Conservation (phyloP, 2,888 invertebrate genomes). For the Caenorhabditis wallacei region DNA sequence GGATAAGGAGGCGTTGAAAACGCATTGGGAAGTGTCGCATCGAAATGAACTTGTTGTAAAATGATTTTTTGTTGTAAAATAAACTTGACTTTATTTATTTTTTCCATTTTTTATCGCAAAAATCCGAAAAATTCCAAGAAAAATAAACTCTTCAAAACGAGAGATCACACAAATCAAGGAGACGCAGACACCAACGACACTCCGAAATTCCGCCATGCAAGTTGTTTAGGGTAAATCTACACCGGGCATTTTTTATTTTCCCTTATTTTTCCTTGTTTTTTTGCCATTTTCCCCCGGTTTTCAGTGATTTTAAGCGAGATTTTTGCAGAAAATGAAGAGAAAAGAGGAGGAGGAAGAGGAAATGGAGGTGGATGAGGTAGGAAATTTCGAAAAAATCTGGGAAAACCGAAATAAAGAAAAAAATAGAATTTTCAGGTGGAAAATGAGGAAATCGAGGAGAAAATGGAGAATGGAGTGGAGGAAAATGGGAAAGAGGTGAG, state of each 20-base stretch:
- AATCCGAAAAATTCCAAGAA: too few relatives aligned
- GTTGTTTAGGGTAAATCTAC: slow-evolving; percentile 35
- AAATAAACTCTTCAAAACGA: background rate
- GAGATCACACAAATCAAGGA: background rate
- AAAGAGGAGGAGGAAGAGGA: slow-evolving; percentile 8
- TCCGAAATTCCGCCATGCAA: slow-evolving; percentile 20
- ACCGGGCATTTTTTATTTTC: background rate
- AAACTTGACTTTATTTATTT: slow-evolving; percentile 3
- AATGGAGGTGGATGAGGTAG: slow-evolving; percentile 15
- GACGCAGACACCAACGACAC: slow-evolving; percentile 14
- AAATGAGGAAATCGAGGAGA: background rate
- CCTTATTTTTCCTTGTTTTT: slow-evolving; percentile 5
- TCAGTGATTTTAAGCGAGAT: background rate
- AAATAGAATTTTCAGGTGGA: slow-evolving; percentile 22
- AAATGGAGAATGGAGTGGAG: slow-evolving; percentile 2
- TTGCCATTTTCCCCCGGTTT: slow-evolving; percentile 9
- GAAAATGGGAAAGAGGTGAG: slow-evolving; percentile 5
- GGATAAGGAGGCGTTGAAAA: slow-evolving; percentile 62
- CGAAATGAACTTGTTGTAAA: too few relatives aligned
- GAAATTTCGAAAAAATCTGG: background rate
- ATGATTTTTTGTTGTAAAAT: too few relatives aligned
- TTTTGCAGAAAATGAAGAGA: slow-evolving; percentile 33
- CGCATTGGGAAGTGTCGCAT: slow-evolving; percentile 60
- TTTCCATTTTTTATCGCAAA: too few relatives aligned
- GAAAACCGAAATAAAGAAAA: background rate